Evolutionary conservation across 2,797 vertebrate genomes (phyloP).

Genomic region (Megaceryle alcyon): DNA sequence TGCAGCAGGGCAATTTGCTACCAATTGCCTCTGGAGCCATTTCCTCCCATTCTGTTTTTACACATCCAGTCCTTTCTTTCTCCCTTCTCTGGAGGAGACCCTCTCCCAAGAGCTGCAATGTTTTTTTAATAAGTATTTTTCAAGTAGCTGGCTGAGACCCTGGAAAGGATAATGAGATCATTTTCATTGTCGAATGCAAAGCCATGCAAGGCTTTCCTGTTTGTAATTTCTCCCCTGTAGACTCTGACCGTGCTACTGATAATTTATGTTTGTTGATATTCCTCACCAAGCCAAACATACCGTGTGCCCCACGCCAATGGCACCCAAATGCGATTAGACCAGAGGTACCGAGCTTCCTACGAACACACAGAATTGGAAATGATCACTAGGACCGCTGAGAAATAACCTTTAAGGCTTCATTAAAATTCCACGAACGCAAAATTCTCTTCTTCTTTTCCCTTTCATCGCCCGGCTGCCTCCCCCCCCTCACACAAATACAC

Average conservation of each 20-base stretch:
- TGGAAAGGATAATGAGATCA: conserved; percentile 45
- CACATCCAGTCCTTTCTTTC: not conserved
- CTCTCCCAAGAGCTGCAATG: conserved; percentile 21
- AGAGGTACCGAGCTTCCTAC: not conserved
- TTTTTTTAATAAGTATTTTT: conserved; percentile 61
- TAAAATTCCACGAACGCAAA: conserved; percentile 42
- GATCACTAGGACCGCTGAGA: conserved; percentile 5
- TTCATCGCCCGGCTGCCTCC: not conserved
- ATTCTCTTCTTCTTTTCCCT: not conserved
- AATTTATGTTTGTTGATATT: conserved; percentile 3
- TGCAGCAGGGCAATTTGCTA: not conserved
- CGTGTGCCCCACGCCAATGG: not conserved
- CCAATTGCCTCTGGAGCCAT: not conserved
- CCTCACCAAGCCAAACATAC: not conserved
- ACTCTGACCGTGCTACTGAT: not conserved
- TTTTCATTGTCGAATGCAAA: conserved; percentile 41
- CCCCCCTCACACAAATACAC: not conserved
- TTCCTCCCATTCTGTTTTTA: not conserved
- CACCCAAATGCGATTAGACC: not conserved
- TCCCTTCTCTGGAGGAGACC: not conserved
- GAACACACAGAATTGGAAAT: conserved; percentile 16
- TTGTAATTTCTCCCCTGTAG: conserved; percentile 16
- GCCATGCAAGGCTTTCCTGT: not conserved
- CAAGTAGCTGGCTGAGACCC: conserved; percentile 31
- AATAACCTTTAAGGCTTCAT: conserved; percentile 66